A percentile compares a stretch with the other conserved stretches of the same genome.
These are phyloP conservation scores for Pheucticus melanocephalus DNA, from an alignment of 2,113 vertebrate genomes.

Conservation along the genomic window DNA sequence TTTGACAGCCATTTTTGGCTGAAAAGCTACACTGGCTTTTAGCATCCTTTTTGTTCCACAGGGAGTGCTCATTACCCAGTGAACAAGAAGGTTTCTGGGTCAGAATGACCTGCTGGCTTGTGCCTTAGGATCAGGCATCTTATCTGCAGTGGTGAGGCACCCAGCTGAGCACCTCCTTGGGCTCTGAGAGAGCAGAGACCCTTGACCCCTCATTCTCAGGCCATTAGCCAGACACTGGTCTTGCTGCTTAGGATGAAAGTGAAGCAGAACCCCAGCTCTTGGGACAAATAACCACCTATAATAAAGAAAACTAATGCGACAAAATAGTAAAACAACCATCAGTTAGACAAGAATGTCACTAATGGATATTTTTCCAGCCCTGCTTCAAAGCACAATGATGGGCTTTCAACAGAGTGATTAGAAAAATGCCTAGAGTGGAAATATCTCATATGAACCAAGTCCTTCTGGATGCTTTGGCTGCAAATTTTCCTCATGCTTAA, in stretches of 20 bases:
- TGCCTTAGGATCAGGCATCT: not conserved
- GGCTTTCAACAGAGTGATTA: slow-evolving; percentile 3
- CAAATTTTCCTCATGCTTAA: not conserved
- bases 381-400: not conserved
- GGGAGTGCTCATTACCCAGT: not conserved
- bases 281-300: not conserved
- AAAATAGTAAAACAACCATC: not conserved
- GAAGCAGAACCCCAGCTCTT: not conserved
- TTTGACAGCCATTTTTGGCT: not conserved
- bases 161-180: fast-evolving
- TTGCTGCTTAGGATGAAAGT: not conserved
- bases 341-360: not conserved
- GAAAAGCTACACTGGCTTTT: not conserved
- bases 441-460: not conserved
- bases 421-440: not conserved
- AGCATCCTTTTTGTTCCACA: not conserved
- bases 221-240: not conserved
- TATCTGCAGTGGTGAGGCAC: not conserved
- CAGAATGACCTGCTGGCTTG: not conserved
- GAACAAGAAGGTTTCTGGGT: not conserved
- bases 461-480: not conserved
- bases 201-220: not conserved
- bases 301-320: not conserved
- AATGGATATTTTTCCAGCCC: not conserved
- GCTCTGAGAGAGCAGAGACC: not conserved